A percentile compares a stretch with the other conserved stretches of the same genome.
Evolutionary conservation across 2,113 vertebrate genomes (phyloP).

Genomic region (Myiozetetes cayanensis): DNA sequence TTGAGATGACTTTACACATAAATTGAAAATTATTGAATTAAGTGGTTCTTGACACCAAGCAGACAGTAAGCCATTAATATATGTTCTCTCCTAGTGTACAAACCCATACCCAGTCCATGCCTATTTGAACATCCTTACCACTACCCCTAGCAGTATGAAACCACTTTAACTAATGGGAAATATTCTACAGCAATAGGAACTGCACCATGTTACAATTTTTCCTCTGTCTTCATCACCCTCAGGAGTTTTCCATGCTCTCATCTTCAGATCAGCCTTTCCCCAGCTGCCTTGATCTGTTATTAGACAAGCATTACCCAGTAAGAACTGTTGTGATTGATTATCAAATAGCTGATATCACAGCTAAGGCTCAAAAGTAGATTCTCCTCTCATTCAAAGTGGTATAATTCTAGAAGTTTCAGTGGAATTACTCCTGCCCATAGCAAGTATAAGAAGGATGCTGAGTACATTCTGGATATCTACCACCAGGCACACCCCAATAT

Average conservation of each 20-base stretch:
- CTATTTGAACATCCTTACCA: not conserved
- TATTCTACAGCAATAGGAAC: not conserved
- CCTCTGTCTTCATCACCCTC: not conserved
- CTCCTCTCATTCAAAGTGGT: not conserved
- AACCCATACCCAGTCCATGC: not conserved
- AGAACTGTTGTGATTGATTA: not conserved
- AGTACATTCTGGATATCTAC: not conserved
- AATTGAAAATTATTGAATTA: not conserved
- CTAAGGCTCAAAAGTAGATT: not conserved
- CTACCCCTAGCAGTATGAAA: not conserved
- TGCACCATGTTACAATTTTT: not conserved
- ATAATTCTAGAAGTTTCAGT: not conserved
- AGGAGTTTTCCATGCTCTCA: not conserved
- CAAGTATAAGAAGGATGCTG: not conserved
- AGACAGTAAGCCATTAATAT: not conserved
- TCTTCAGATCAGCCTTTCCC: not conserved
- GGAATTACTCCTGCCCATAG: not conserved
- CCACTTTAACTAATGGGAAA: not conserved
- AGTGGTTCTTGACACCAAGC: not conserved
- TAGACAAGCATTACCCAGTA: not conserved
- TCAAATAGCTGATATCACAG: not conserved
- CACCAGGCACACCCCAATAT: not conserved
- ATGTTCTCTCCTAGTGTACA: not conserved
- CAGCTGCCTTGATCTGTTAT: not conserved
- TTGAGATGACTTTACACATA: not conserved